phyloP scores from a whole-genome alignment of 2,797 vertebrate genomes.

The Crenuchus spilurus region DNA sequence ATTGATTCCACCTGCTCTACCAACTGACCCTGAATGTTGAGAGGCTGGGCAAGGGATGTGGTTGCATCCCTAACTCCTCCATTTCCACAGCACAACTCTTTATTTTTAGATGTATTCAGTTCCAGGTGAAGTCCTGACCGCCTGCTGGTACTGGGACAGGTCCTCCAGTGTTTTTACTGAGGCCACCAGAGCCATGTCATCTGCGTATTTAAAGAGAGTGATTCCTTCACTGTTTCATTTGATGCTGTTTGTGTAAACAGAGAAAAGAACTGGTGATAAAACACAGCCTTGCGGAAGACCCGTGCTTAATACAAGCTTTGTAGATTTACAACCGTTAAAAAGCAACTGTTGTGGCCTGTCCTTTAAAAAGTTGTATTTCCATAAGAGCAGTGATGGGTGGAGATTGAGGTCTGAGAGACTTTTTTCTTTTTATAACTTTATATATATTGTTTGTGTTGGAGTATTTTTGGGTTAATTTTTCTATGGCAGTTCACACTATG shows the following conservation, averaged over 20 bases:
- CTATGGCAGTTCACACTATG: too few species aligned
- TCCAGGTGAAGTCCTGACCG: conserved; percentile 7
- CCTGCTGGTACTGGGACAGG: background rate
- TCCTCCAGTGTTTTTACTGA: too few species aligned
- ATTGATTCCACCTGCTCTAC: conserved; percentile 21
- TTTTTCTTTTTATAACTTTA: too few species aligned
- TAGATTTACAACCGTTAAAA: too few species aligned
- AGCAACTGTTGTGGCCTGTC: conserved; percentile 25
- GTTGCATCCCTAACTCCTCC: too few species aligned
- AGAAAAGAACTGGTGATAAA: conserved; percentile 32
- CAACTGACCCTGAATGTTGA: conserved; percentile 23
- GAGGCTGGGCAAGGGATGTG: too few species aligned
- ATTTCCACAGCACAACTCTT: too few species aligned
- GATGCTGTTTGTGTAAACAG: conserved; percentile 21
- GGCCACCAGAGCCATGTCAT: conserved; percentile 34
- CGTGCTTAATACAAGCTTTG: conserved; percentile 8
- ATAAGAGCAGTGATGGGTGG: conserved; percentile 25
- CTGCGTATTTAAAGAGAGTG: conserved; percentile 38
- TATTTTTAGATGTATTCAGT: too few species aligned
- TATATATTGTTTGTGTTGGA: too few species aligned
- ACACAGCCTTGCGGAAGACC: conserved; percentile 33
- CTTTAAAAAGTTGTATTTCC: conserved; percentile 26
- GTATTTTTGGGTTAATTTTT: too few species aligned
- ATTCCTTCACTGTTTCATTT: conserved; percentile 1
- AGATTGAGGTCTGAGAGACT: conserved; percentile 10